phyloP scores from a whole-genome alignment of 2,113 vertebrate genomes.

The Podarcis cretensis region DNA sequence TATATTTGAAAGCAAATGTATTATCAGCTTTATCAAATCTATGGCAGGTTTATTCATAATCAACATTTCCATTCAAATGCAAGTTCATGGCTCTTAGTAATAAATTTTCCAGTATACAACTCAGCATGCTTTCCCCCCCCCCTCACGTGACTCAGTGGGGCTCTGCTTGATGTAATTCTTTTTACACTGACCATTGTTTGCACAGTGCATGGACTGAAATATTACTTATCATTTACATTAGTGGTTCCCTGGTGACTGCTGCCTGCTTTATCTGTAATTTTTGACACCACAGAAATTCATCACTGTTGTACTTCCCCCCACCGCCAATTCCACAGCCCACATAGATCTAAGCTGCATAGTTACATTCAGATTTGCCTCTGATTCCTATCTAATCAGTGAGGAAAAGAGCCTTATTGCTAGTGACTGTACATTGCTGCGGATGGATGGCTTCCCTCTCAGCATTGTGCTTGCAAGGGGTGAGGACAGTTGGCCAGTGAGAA shows the following conservation, averaged over 20 bases:
- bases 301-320: constrained; percentile 17
- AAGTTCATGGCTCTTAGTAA: constrained; percentile 49
- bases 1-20: constrained; percentile 63
- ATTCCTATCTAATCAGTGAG: neutral
- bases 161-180: constrained; percentile 8
- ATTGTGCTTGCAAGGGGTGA: neutral
- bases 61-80: constrained; percentile 66
- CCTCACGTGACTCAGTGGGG: constrained; percentile 33
- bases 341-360: neutral
- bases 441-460: neutral
- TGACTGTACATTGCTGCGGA: neutral
- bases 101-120: constrained; percentile 57
- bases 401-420: neutral
- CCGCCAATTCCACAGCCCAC: neutral
- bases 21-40: constrained; percentile 62
- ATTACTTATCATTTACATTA: constrained; percentile 46
- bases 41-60: constrained; percentile 69
- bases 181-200: constrained; percentile 37
- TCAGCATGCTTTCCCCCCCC: constrained; percentile 47
- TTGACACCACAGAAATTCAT: neutral
- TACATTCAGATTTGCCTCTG: neutral
- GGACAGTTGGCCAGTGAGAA: neutral
- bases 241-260: constrained; percentile 43
- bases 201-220: constrained; percentile 32
- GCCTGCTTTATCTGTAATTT: constrained; percentile 29